A percentile compares a stretch with the other conserved stretches of the same genome.
Evolutionary conservation across 1,140 invertebrate species (phyloP).

Genomic region (Caenorhabditis tropicalis): DNA sequence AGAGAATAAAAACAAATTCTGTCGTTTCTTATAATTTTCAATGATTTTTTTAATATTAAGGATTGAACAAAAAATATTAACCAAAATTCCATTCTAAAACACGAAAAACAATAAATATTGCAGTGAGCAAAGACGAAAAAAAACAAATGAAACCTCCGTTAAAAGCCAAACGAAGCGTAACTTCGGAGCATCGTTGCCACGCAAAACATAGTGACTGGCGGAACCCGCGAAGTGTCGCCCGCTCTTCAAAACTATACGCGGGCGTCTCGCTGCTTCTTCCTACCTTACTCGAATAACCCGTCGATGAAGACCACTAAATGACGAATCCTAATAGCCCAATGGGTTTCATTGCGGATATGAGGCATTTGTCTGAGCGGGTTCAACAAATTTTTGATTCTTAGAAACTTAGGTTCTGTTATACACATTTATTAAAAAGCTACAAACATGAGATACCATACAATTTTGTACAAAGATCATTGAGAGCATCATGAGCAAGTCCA

Average conservation of each 20-base stretch:
- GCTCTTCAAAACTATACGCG: background rate
- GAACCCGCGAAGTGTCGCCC: background rate
- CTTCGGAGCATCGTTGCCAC: background rate
- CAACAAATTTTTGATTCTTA: background rate
- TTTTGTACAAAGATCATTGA: conserved; percentile 49
- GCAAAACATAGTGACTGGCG: background rate
- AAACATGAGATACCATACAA: conserved; percentile 47
- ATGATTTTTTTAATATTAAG: too few species aligned
- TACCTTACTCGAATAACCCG: conserved; percentile 38
- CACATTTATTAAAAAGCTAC: background rate
- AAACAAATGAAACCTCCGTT: background rate
- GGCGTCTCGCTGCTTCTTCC: background rate
- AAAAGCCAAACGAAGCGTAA: background rate
- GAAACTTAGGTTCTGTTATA: background rate
- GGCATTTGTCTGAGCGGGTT: conserved; percentile 42
- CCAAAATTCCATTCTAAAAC: too few species aligned
- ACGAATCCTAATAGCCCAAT: conserved; percentile 37
- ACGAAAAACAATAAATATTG: too few species aligned
- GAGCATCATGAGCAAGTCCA: conserved; percentile 46
- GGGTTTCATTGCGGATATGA: conserved; percentile 39
- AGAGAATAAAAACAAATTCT: too few species aligned
- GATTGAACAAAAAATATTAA: too few species aligned
- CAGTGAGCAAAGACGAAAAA: background rate
- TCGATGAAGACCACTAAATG: conserved; percentile 38
- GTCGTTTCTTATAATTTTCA: too few species aligned